phyloP scores from a whole-genome alignment of 2,888 invertebrate species.

The Mesoligia furuncula region DNA sequence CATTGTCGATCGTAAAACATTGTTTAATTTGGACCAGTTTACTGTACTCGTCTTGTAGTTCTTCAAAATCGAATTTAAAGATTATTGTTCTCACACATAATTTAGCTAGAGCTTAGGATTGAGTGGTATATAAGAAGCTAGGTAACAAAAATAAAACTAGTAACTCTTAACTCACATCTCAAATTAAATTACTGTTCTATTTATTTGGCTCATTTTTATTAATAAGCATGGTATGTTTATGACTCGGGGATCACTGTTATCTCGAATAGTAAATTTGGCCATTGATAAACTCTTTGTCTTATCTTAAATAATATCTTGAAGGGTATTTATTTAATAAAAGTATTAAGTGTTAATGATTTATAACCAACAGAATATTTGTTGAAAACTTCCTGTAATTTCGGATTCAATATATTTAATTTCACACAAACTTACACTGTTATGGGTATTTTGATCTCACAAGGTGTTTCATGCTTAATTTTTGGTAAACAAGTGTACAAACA shows the following conservation, averaged over 20 bases:
- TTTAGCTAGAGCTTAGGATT: background rate
- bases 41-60: background rate
- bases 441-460: background rate
- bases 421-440: background rate
- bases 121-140: background rate
- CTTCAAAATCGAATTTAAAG: background rate
- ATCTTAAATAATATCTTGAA: conserved; percentile 23
- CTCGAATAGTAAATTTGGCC: conserved; percentile 23
- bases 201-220: conserved; percentile 8
- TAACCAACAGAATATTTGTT: background rate
- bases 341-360: conserved; percentile 8
- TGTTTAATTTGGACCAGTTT: conserved; percentile 8
- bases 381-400: background rate
- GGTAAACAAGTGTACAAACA: background rate
- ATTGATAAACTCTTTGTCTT: conserved; percentile 17
- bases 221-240: conserved; percentile 43
- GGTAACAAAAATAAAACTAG: background rate
- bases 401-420: background rate
- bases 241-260: conserved; percentile 39
- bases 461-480: background rate
- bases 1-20: conserved; percentile 5
- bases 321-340: conserved; percentile 20
- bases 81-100: background rate
- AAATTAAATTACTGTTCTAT: background rate
- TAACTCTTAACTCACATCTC: background rate